Conservation (phyloP, 2,113 vertebrate genomes). For the Dendropsophus ebraccatus region DNA sequence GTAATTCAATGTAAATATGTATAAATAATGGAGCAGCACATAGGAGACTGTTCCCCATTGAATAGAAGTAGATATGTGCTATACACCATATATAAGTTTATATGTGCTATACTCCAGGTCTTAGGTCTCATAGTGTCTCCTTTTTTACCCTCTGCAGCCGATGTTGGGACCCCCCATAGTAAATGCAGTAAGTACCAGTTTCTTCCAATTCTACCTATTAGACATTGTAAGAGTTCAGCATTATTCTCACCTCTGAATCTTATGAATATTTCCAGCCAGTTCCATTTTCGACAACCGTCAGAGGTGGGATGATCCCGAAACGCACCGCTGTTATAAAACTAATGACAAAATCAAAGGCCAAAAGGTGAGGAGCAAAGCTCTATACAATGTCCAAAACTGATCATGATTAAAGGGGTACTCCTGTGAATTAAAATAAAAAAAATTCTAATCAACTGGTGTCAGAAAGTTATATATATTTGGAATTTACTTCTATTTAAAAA, state of each 20-base stretch:
- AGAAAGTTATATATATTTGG: no score
- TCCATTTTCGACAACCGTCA: slow-evolving; percentile 13
- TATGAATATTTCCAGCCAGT: background rate
- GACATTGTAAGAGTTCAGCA: background rate
- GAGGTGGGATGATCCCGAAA: slow-evolving; percentile 50
- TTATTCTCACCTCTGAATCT: background rate
- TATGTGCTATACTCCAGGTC: background rate
- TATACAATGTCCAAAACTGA: background rate
- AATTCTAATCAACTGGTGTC: no score
- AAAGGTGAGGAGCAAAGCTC: slow-evolving; percentile 28
- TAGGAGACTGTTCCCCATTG: background rate
- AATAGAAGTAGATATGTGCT: background rate
- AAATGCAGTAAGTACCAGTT: slow-evolving; percentile 14
- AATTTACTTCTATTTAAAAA: no score
- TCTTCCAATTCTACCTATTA: no score
- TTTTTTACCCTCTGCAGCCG: slow-evolving; percentile 8
- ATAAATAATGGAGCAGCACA: background rate
- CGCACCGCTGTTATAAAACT: slow-evolving; percentile 32
- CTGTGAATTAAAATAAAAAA: no score
- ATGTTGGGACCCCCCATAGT: slow-evolving; percentile 28
- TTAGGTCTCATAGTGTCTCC: background rate
- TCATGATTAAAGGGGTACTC: background rate
- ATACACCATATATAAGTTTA: background rate
- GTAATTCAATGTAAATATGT: background rate
- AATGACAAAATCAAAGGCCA: slow-evolving; percentile 19